phyloP scores from a whole-genome alignment of 2,113 vertebrate genomes.

The Xiphophorus couchianus region DNA sequence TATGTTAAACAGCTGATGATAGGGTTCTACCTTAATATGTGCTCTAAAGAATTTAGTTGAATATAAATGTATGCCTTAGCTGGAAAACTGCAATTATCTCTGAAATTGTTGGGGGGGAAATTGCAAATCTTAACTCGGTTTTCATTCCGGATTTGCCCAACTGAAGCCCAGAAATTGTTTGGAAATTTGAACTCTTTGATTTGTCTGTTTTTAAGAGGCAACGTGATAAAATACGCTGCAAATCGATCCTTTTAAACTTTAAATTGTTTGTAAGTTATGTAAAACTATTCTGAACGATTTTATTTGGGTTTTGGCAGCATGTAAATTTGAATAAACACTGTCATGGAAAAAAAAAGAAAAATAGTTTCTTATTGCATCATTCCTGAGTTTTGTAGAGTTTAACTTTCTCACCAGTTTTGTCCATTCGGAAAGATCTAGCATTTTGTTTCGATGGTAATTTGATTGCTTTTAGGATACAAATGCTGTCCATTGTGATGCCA shows the following conservation, averaged over 20 bases:
- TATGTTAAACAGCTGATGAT: conserved; percentile 4
- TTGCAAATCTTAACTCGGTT: conserved; percentile 25
- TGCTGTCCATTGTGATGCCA: conserved; percentile 62
- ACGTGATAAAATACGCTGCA: conserved; percentile 37
- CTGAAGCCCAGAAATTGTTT: conserved; percentile 34
- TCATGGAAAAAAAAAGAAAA: conserved; percentile 42
- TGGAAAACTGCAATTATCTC: conserved; percentile 15
- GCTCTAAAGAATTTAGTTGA: conserved; percentile 20
- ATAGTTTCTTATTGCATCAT: conserved; percentile 16
- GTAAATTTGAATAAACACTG: conserved; percentile 80
- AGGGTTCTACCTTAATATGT: conserved; percentile 10
- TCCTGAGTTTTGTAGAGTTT: conserved; percentile 9
- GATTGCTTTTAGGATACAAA: conserved; percentile 56
- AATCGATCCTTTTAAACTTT: conserved; percentile 48
- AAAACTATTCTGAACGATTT: conserved; percentile 69
- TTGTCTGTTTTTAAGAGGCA: conserved; percentile 34
- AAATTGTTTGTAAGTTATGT: conserved; percentile 77
- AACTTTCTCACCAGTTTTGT: conserved; percentile 2
- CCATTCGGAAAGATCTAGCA: conserved; percentile 50
- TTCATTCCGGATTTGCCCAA: conserved; percentile 36
- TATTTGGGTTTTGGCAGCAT: conserved; percentile 72
- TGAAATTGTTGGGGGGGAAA: neutral
- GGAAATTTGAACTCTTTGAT: conserved; percentile 39
- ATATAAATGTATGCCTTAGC: conserved; percentile 53
- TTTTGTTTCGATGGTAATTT: conserved; percentile 72